Percentiles rank a stretch among this genome's conserved stretches.
Conservation (phyloP, 2,113 vertebrate species). For the Reinhardtius hippoglossoides region DNA sequence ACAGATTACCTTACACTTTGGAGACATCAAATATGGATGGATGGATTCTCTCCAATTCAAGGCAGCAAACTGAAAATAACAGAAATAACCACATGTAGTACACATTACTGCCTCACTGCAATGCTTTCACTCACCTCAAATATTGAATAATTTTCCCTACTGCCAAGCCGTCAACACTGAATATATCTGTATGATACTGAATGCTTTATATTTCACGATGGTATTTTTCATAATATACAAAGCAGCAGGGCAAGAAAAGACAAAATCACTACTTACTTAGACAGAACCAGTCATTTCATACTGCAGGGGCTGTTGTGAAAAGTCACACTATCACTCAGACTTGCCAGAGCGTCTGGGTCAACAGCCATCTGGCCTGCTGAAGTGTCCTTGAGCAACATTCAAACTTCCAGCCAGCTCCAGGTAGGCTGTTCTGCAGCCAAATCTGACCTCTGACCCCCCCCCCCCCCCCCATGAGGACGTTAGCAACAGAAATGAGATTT, state of each 20-base stretch:
- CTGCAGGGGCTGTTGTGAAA: neutral
- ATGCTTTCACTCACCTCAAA: neutral
- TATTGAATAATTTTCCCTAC: neutral
- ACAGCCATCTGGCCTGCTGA: conserved; percentile 13
- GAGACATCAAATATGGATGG: neutral
- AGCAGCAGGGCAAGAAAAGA: conserved; percentile 14
- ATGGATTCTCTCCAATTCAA: neutral
- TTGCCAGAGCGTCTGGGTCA: neutral
- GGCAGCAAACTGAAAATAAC: neutral
- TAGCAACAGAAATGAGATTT: conserved; percentile 20
- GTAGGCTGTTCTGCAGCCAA: conserved; percentile 16
- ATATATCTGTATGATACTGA: neutral
- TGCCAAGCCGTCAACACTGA: conserved; percentile 2
- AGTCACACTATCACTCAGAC: conserved; percentile 11
- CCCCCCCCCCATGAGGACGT: conserved; percentile 27
- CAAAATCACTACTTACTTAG: neutral
- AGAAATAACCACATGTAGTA: neutral
- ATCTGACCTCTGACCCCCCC: conserved; percentile 47
- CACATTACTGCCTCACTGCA: neutral
- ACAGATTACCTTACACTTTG: neutral
- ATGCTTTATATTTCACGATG: neutral
- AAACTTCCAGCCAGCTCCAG: conserved; percentile 1
- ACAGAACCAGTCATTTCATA: neutral
- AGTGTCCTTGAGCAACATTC: conserved; percentile 28
- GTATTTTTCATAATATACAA: neutral